phyloP scores from a whole-genome alignment of 2,797 vertebrate species.

The Acanthornis magna region DNA sequence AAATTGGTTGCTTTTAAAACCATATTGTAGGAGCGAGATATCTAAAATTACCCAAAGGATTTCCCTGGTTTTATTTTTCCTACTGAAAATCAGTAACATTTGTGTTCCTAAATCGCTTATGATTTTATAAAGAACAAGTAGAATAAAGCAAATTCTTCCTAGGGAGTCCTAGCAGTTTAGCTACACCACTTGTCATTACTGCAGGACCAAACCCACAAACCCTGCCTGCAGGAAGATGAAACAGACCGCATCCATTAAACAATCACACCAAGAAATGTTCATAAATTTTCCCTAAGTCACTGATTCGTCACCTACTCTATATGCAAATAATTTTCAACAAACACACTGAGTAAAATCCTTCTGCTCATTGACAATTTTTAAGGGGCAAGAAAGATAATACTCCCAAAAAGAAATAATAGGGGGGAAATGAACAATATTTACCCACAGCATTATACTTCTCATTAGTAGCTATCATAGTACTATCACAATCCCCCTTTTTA shows the following conservation, averaged over 20 bases:
- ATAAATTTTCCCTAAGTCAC: background rate
- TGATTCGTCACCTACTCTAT: background rate
- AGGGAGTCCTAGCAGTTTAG: background rate
- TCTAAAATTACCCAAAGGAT: background rate
- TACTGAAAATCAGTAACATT: background rate
- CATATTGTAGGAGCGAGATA: background rate
- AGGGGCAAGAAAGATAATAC: background rate
- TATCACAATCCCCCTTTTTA: fast-evolving
- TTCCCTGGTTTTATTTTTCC: background rate
- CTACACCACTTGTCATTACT: background rate
- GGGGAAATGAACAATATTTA: background rate
- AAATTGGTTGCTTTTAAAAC: background rate
- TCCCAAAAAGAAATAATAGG: background rate
- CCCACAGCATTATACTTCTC: background rate
- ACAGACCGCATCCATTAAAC: background rate
- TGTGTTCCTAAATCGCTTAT: background rate
- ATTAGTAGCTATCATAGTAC: background rate
- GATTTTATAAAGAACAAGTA: background rate
- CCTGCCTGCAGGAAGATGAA: background rate
- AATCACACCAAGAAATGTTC: background rate
- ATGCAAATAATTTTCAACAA: background rate
- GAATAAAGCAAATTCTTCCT: background rate
- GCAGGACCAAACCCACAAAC: background rate
- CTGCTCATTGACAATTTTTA: background rate
- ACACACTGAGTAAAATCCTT: background rate